These are phyloP conservation scores for Aphelinus atriplicis DNA, from an alignment of 1,140 invertebrate genomes.

Conservation along the genomic window DNA sequence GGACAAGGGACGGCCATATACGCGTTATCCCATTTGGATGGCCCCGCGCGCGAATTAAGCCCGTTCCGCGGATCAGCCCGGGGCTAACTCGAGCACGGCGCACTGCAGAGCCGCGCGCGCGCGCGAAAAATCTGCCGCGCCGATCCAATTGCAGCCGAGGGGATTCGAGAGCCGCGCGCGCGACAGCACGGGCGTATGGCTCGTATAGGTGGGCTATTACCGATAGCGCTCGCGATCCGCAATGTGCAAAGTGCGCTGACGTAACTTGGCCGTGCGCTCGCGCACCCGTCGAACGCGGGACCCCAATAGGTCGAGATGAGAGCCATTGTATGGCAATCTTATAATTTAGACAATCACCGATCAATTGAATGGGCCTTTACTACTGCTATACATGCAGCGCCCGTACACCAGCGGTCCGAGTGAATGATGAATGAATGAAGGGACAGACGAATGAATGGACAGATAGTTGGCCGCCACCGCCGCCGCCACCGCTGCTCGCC, in stretches of 20 bases:
- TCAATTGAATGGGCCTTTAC: conserved; percentile 69
- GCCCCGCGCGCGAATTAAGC: conserved; percentile 53
- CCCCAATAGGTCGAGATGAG: conserved; percentile 68
- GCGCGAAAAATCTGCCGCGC: conserved; percentile 2
- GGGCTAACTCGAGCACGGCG: background rate
- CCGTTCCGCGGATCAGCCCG: conserved; percentile 56
- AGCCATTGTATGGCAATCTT: conserved; percentile 69
- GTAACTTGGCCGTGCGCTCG: conserved; percentile 51
- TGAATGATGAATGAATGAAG: conserved; percentile 63
- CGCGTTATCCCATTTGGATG: conserved; percentile 55
- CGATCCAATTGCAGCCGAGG: conserved; percentile 36
- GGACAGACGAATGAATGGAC: conserved; percentile 68
- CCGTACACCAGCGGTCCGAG: conserved; percentile 59
- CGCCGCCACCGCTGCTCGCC: too few relatives aligned
- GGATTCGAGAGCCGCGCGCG: background rate
- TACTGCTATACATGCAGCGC: conserved; percentile 65
- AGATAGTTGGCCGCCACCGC: conserved; percentile 60
- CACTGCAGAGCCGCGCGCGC: conserved; percentile 24
- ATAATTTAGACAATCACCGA: conserved; percentile 69
- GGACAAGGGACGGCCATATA: conserved; percentile 60
- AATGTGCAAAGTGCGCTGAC: conserved; percentile 62
- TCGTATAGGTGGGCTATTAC: conserved; percentile 43
- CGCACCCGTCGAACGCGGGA: conserved; percentile 51
- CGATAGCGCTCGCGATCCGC: conserved; percentile 55
- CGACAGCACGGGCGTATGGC: background rate